Base-by-base conservation (phyloP, 1,140 invertebrate genomes). In the Nebria ingens region DNA sequence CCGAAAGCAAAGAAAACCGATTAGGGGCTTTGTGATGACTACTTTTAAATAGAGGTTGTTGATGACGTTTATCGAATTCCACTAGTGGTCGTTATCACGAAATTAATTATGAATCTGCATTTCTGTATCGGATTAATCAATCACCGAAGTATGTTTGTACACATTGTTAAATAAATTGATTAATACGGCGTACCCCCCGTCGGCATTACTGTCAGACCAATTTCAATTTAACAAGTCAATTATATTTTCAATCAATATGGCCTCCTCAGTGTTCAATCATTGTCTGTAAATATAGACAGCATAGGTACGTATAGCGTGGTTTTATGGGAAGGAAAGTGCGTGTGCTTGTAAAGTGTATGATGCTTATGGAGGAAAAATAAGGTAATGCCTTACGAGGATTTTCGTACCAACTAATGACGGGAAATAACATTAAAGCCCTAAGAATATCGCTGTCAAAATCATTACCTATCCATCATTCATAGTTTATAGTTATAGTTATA, bases 141-240 rank as follows among this genome's bases (percentile, higher is more conserved):
- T 64, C 62, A 61, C 58, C 52, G 50, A n/a, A n/a, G n/a, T n/a
- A n/a, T n/a, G n/a, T n/a, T n/a, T n/a, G n/a, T n/a, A n/a, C n/a
- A n/a, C 40, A 53, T 58, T 57, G 62, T 62, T 59, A 62, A 60
- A 60, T 60, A 64, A 64, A 64, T 64, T 64, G 62, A 64, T 64
- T 64, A 64, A 60, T 59, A 56, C 57, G 56, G 57, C 55, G 54
- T 56, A 55, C 60, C 61, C 61, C 61, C 60, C 51, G 51, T 58
- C 50, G 29, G 53, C 59, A 58, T 51, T 59, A 61, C 62, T 57
- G 58, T 61, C 61, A 60, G 57, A 58, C 58, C 64, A 64, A 65
- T 65, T 65, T 65, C 64, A 65, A 63, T 65, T 65, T 64, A 65
- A 65, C 64, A 65, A 65, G 60, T 65, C 64, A 63, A 65, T 65